phyloP scores from a whole-genome alignment of 2,797 vertebrate species.

The Distichodus sexfasciatus region DNA sequence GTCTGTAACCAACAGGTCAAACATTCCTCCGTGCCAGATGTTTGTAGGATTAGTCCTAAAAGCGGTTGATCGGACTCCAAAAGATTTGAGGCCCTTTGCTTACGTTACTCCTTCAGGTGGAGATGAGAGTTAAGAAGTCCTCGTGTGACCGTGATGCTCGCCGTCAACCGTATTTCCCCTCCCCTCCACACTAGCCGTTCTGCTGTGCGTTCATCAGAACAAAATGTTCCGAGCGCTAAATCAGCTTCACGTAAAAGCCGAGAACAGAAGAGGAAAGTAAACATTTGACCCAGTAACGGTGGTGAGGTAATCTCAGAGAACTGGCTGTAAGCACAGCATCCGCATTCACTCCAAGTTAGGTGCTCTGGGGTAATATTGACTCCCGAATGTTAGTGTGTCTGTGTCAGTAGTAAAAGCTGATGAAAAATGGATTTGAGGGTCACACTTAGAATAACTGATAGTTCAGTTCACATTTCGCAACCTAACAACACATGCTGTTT shows the following conservation, averaged over 20 bases:
- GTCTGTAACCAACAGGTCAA: conserved; percentile 45
- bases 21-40: conserved; percentile 34
- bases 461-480: too few relatives aligned
- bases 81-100: background rate
- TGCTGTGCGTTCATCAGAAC: background rate
- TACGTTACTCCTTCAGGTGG: background rate
- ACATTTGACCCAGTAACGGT: background rate
- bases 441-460: too few relatives aligned
- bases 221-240: background rate
- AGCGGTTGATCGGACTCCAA: conserved; percentile 2
- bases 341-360: background rate
- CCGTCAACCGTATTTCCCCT: background rate
- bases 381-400: too few relatives aligned
- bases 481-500: too few relatives aligned
- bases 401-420: too few relatives aligned
- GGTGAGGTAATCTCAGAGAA: background rate
- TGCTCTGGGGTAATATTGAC: too few relatives aligned
- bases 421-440: too few relatives aligned
- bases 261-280: background rate
- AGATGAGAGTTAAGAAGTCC: background rate
- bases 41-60: conserved; percentile 32
- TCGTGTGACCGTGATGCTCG: background rate
- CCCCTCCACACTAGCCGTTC: background rate
- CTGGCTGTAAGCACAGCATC: background rate
- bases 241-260: background rate